Evolutionary conservation across 2,888 invertebrate species (phyloP), one percentile per base, ranked within the genome.

Genomic region (Crocallis elinguaria): DNA sequence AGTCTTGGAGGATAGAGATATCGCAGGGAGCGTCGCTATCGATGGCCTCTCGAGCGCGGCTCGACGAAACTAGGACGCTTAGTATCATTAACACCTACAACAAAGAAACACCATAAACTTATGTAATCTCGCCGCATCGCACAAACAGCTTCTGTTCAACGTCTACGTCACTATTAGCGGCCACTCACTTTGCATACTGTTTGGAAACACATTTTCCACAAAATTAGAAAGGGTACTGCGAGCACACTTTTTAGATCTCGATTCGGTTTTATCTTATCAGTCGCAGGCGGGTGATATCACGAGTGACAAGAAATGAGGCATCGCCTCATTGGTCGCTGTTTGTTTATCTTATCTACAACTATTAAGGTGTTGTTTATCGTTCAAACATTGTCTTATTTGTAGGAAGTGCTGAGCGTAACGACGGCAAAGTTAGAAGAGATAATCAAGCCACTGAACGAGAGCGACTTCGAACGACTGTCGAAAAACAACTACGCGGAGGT

Each of bases 351-450:
- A 87, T 88, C 85, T 76, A 70, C 72, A 73, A 74, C 75, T 79
- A 77, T 80, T 73, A 74, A 70, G 68, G 54, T 44, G 70, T 62
- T 65, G 71, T 74, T 80, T 79, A 76, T 75, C 46, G 46, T 46
- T 75, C 71, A 82, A 79, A 81, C 73, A 75, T 70, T 77, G 68
- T 73, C 66, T 71, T 80, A 72, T 77, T 85, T 92, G 82, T 82
- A 93, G 93, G 94, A 94, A 75, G 90, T 93, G 74, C 81, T 93
- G 71, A 86, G 87, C 64, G 91, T 93, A 72, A 92, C 94, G 60
- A 91, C 92, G 66, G 85, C 85, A 62, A 92, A 93, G 71, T 79
- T 94, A 69, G 93, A 94, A 62, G 93, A 92, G 71, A 88, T 93
- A 69, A 88, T 93, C 67, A 91, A 88, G 68, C 92, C 93, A 60